Evolutionary conservation across 2,797 vertebrate species (phyloP).

Genomic region (Poecile montanus): DNA sequence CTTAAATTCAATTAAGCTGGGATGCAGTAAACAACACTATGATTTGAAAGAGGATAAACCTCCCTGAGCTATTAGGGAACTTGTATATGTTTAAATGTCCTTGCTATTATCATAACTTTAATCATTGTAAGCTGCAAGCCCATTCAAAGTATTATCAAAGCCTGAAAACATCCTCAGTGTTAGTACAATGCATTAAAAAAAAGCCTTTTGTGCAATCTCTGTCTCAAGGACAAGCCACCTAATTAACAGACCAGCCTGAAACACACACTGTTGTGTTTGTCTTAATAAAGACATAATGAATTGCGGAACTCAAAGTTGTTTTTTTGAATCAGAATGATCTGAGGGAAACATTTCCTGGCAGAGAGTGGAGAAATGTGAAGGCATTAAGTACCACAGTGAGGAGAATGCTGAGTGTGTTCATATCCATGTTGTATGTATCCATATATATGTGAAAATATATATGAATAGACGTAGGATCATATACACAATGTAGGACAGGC

Average conservation of each 20-base stretch:
- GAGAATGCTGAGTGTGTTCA: neutral
- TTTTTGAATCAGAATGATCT: neutral
- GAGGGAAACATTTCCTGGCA: neutral
- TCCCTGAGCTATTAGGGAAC: conserved; percentile 38
- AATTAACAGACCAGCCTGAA: conserved; percentile 2
- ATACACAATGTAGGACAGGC: rapidly evolving
- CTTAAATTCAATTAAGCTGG: conserved; percentile 50
- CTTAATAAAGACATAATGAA: neutral
- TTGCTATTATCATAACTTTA: conserved; percentile 15
- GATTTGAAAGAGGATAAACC: conserved; percentile 40
- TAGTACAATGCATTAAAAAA: neutral
- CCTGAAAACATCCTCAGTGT: neutral
- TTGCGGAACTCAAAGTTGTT: neutral
- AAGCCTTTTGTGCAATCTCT: neutral
- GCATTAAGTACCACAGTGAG: neutral
- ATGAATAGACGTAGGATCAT: neutral
- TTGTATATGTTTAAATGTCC: conserved; percentile 44
- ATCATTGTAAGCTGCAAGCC: neutral
- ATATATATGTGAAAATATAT: rapidly evolving
- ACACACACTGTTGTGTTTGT: neutral
- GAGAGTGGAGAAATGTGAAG: neutral
- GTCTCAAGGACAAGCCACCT: conserved; percentile 9
- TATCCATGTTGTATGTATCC: neutral
- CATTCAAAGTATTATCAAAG: conserved; percentile 1
- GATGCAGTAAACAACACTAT: conserved; percentile 16